phyloP scores from a whole-genome alignment of 2,113 vertebrate genomes.

The Leucoraja erinaceus region DNA sequence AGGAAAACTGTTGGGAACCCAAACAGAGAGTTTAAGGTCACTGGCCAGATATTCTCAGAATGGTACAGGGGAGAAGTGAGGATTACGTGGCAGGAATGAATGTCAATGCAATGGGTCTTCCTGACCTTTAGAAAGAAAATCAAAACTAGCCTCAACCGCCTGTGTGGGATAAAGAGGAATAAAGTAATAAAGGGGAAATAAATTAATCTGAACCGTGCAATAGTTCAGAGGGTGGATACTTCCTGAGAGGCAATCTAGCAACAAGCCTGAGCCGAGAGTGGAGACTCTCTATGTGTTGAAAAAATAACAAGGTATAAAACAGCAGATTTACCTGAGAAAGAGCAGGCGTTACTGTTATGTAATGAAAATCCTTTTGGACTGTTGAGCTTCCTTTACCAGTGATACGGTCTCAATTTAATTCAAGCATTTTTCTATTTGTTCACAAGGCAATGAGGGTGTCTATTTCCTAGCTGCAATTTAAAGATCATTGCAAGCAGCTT shows the following conservation, averaged over 20 bases:
- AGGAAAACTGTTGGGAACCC: constrained; percentile 7
- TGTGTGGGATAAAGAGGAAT: constrained; percentile 27
- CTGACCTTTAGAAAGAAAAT: constrained; percentile 33
- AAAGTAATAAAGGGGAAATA: constrained; percentile 9
- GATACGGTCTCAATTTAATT: background rate
- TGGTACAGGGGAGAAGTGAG: background rate
- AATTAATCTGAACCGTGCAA: background rate
- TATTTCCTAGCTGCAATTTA: too few species aligned
- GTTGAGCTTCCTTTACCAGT: background rate
- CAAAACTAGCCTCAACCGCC: background rate
- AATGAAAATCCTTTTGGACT: background rate
- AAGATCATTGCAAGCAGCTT: too few species aligned
- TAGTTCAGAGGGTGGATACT: background rate
- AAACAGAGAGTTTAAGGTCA: background rate
- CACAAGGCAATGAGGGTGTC: too few species aligned
- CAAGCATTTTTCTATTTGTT: too few species aligned
- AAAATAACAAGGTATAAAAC: background rate
- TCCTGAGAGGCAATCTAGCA: background rate
- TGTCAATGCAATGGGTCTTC: constrained; percentile 22
- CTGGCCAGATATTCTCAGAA: constrained; percentile 13
- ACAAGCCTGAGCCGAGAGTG: background rate
- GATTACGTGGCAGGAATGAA: background rate
- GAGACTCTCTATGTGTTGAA: background rate
- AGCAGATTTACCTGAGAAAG: background rate
- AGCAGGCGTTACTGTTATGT: background rate